phyloP scores from a whole-genome alignment of 2,888 invertebrate species.

The Allophyes oxyacanthae region DNA sequence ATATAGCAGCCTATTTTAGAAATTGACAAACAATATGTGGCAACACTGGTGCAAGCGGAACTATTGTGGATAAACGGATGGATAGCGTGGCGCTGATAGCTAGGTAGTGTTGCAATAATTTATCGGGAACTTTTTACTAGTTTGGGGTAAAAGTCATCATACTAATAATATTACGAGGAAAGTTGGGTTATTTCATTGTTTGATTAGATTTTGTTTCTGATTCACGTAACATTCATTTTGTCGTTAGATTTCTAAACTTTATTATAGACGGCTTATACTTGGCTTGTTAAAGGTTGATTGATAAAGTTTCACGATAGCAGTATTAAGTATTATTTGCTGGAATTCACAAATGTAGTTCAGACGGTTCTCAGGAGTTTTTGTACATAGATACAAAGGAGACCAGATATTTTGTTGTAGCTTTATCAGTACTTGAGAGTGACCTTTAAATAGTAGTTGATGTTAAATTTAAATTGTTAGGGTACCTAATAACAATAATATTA shows the following conservation, averaged over 20 bases:
- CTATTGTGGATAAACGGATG: conserved; percentile 48
- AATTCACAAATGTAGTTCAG: too few relatives aligned
- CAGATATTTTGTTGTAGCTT: too few relatives aligned
- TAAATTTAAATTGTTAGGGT: too few relatives aligned
- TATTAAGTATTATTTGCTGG: too few relatives aligned
- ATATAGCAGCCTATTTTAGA: conserved; percentile 8
- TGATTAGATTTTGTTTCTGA: conserved; percentile 28
- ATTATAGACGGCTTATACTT: background rate
- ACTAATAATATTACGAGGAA: conserved; percentile 29
- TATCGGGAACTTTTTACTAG: conserved; percentile 53
- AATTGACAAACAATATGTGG: conserved; percentile 25
- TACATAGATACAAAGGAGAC: too few relatives aligned
- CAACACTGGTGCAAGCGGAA: conserved; percentile 39
- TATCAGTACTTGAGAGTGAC: too few relatives aligned
- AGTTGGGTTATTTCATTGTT: conserved; percentile 19
- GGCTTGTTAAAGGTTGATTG: too few relatives aligned
- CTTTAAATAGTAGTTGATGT: too few relatives aligned
- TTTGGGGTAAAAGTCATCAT: conserved; percentile 42
- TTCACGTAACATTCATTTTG: conserved; percentile 10
- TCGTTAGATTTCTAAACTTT: background rate
- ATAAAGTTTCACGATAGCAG: too few relatives aligned
- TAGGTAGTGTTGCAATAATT: conserved; percentile 55
- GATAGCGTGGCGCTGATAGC: conserved; percentile 57
- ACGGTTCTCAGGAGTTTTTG: too few relatives aligned
- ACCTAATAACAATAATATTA: too few relatives aligned